Evolutionary conservation across 2,113 vertebrate species (phyloP), one percentile per base, ranked within the genome.

Genomic region (Vidua macroura): DNA sequence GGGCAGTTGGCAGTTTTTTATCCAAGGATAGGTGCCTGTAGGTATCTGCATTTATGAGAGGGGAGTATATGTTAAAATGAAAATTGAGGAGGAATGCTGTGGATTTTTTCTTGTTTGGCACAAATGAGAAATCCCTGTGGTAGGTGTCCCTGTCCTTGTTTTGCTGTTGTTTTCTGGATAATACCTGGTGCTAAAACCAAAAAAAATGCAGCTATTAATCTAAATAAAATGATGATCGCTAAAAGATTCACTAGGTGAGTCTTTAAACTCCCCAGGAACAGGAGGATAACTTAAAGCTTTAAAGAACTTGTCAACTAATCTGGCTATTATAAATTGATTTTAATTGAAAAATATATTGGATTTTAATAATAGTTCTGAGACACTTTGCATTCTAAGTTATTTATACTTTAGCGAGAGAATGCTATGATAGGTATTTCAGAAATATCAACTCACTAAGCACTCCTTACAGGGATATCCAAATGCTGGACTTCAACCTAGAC

Each of bases 401-500:
- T 78, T 94, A 78, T 84, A 23, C 17, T 89, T 44, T 78, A 84
- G 10, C 31, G 64, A 58, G 43, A 62, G 31, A 8, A 27, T 41
- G 11, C 35, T 64, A 5, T 56, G 27, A 9, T 79, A 28, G 12
- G 5, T 44, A 30, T 68, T 63, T 76, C 49, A 80, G 63, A 83
- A 83, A 33, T 28, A 44, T 2, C 30, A 69, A 41, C 24, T 41
- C 19, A 35, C 2, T 1, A 0, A 35, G 2, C 14, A 25, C 9
- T 85, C 9, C 11, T 16, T 46, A 15, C 3, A 59, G n/a, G 6
- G 23, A 43, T 91, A 58, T 25, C 15, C 13, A 51, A 43, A 43
- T 37, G 4, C 20, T 75, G 20, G 23, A 8, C 18, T 63, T 48
- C 13, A 25, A 3, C 10, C 19, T 76, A 33, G 35, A 52, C 25